A percentile compares a stretch with the other conserved stretches of the same genome.
Conservation (phyloP, 2,113 vertebrate genomes). For the Ariopsis seemanni region DNA sequence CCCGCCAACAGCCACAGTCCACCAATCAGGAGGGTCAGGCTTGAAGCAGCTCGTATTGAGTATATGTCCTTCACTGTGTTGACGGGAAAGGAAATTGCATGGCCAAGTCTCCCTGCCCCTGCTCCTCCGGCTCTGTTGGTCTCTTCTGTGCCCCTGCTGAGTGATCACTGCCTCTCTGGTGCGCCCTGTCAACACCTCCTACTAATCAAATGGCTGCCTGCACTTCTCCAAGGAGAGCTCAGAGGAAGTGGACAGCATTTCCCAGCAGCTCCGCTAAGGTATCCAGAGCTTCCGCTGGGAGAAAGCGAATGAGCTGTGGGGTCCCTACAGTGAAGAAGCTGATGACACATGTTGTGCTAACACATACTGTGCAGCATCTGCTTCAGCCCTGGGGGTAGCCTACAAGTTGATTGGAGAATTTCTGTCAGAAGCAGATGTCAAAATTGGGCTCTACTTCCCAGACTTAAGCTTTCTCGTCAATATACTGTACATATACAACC, state of each 20-base stretch:
- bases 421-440: conserved; percentile 21
- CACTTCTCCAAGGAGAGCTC: conserved; percentile 51
- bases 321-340: conserved; percentile 8
- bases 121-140: conserved; percentile 6
- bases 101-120: conserved; percentile 17
- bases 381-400: conserved; percentile 38
- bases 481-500: neutral
- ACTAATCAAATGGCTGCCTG: conserved; percentile 39
- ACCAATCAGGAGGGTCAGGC: conserved; percentile 28
- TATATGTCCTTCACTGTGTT: conserved; percentile 32
- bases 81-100: conserved; percentile 28
- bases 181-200: conserved; percentile 43
- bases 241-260: conserved; percentile 46
- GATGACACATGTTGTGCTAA: conserved; percentile 37
- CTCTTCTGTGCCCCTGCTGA: conserved; percentile 51
- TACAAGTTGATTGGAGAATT: conserved; percentile 23
- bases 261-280: conserved; percentile 20
- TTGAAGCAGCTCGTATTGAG: conserved; percentile 22
- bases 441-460: neutral
- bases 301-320: conserved; percentile 23
- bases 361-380: conserved; percentile 37
- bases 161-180: conserved; percentile 57
- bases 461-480: conserved; percentile 1
- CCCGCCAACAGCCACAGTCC: conserved; percentile 5
- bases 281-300: conserved; percentile 14